A percentile compares a stretch with the other conserved stretches of the same genome.
Evolutionary conservation across 2,113 vertebrate species (phyloP).

Genomic region (Arenaria interpres): DNA sequence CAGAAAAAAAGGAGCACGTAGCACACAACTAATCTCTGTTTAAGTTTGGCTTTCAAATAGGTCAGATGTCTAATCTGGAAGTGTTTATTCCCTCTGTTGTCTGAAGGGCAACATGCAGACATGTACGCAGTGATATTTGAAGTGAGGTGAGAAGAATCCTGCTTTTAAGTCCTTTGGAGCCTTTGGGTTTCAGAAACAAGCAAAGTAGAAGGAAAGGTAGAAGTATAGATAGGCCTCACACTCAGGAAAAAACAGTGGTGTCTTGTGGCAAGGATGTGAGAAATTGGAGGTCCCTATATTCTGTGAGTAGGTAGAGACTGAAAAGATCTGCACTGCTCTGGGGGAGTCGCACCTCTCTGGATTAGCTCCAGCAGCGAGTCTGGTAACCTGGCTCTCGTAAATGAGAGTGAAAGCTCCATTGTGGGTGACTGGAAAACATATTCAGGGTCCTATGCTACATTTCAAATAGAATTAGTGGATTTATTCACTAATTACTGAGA

Average conservation of each 20-base stretch:
- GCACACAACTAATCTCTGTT: background rate
- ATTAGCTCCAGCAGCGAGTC: background rate
- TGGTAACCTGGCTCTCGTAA: background rate
- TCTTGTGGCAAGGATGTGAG: background rate
- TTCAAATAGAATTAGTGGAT: background rate
- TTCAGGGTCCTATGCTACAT: background rate
- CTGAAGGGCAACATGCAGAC: background rate
- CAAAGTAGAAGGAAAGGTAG: background rate
- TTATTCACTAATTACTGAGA: background rate
- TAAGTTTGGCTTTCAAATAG: background rate
- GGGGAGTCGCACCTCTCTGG: fast-evolving
- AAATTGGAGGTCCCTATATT: background rate
- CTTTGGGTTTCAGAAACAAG: background rate
- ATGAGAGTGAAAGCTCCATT: background rate
- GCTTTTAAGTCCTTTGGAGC: background rate
- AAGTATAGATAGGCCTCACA: background rate
- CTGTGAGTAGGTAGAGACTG: background rate
- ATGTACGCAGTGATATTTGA: background rate
- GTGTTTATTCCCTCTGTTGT: background rate
- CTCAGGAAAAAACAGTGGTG: background rate
- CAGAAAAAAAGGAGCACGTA: background rate
- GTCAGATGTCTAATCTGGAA: background rate
- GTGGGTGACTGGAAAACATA: background rate
- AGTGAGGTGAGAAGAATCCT: background rate
- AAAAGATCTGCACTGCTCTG: background rate